These are phyloP conservation scores for Spatulosminthurus flaviceps DNA, from an alignment of 2,888 invertebrate species.

Conservation along the genomic window DNA sequence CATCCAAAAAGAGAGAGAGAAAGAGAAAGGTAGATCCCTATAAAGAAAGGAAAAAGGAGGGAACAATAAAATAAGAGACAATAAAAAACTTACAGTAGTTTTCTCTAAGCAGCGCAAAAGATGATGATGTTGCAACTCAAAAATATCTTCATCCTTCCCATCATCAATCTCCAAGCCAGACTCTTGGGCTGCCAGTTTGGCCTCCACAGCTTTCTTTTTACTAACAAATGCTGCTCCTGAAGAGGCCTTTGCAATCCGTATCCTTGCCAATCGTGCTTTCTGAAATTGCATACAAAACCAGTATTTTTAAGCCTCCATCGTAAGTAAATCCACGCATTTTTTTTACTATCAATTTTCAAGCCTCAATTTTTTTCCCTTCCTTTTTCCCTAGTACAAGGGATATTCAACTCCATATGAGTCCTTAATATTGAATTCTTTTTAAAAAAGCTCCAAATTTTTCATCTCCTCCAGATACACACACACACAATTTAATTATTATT, in stretches of 20 bases:
- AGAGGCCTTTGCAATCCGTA: conserved; percentile 98
- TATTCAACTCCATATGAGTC: too few relatives aligned
- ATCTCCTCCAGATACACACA: too few relatives aligned
- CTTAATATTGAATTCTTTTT: too few relatives aligned
- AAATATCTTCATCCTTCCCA: conserved; percentile 93
- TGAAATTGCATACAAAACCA: conserved; percentile 69
- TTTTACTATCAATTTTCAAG: too few relatives aligned
- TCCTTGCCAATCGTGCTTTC: conserved; percentile 98
- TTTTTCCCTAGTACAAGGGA: too few relatives aligned
- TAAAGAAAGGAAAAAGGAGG: background rate
- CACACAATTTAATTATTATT: too few relatives aligned
- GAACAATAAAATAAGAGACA: conserved; percentile 24
- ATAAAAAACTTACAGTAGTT: conserved; percentile 81
- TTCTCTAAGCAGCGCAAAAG: conserved; percentile 95
- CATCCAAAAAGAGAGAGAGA: conserved; percentile 5
- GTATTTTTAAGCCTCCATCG: too few relatives aligned
- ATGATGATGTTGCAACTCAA: conserved; percentile 99
- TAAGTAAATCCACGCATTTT: too few relatives aligned
- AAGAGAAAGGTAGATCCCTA: background rate
- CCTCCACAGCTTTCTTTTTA: conserved; percentile 98
- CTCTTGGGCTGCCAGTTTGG: conserved; percentile 89
- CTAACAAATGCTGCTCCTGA: conserved; percentile 98
- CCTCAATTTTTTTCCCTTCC: too few relatives aligned
- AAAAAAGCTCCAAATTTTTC: too few relatives aligned
- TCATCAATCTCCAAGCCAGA: conserved; percentile 92